Conservation (phyloP, 2,113 vertebrate species). For the Egretta garzetta region DNA sequence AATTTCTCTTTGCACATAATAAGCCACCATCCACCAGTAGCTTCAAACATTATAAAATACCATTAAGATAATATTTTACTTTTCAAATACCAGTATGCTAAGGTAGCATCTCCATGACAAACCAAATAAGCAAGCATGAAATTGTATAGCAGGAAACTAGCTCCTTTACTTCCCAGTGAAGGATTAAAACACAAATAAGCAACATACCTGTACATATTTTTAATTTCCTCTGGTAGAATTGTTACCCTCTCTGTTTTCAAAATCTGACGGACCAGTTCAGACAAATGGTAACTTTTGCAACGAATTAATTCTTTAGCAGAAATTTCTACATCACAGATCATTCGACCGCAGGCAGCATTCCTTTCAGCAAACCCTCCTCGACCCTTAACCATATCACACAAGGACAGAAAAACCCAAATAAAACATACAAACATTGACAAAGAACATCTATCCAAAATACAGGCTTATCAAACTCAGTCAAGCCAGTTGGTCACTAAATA, state of each 20-base stretch:
- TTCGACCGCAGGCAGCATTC: constrained; percentile 92
- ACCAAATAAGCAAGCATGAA: not conserved
- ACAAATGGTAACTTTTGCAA: constrained; percentile 94
- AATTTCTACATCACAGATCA: constrained; percentile 95
- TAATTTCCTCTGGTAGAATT: constrained; percentile 84
- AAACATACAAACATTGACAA: not conserved
- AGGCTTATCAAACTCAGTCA: not conserved
- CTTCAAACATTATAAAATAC: not conserved
- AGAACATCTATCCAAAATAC: not conserved
- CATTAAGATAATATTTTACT: not conserved
- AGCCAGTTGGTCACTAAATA: not conserved
- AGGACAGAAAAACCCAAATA: not conserved
- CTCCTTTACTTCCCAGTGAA: not conserved
- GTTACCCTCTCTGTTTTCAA: constrained; percentile 84
- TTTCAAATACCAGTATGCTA: not conserved
- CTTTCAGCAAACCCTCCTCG: constrained; percentile 92
- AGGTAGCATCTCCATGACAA: not conserved
- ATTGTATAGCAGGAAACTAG: not conserved
- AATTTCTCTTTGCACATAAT: not conserved
- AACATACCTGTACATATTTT: constrained; percentile 88
- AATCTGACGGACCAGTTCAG: constrained; percentile 89
- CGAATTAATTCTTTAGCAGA: constrained; percentile 96
- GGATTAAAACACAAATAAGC: not conserved
- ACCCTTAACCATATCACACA: constrained; percentile 74
- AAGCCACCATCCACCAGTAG: not conserved